Conservation (phyloP, 2,797 vertebrate genomes). For the Sebastes hopkinsi region DNA sequence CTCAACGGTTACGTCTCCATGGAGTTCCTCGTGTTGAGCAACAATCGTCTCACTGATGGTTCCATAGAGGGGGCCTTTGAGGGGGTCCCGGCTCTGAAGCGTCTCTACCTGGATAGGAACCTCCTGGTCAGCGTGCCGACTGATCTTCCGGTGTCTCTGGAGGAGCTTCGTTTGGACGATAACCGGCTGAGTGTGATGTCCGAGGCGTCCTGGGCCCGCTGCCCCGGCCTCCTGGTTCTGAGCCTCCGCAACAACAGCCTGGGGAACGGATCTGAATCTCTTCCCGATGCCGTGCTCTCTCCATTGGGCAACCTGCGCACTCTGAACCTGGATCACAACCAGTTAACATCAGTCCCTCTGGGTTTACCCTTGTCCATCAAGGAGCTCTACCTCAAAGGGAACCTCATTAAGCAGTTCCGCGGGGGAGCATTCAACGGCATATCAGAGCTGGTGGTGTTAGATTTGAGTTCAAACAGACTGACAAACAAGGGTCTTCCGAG, state of each 20-base stretch:
- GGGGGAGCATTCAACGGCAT: slow-evolving; percentile 71
- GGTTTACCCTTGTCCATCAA: slow-evolving; percentile 69
- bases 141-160: slow-evolving; percentile 65
- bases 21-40: slow-evolving; percentile 79
- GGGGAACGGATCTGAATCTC: slow-evolving; percentile 53
- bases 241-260: slow-evolving; percentile 77
- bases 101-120: slow-evolving; percentile 69
- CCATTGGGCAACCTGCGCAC: slow-evolving; percentile 63
- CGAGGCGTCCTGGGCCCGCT: slow-evolving; percentile 49
- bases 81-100: slow-evolving; percentile 58
- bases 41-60: slow-evolving; percentile 71
- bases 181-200: slow-evolving; percentile 68
- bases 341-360: slow-evolving; percentile 63
- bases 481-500: slow-evolving; percentile 75
- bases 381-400: slow-evolving; percentile 82
- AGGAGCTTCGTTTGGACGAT: slow-evolving; percentile 74
- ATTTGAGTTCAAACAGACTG: slow-evolving; percentile 79
- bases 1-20: slow-evolving; percentile 70
- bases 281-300: slow-evolving; percentile 52
- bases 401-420: slow-evolving; percentile 74
- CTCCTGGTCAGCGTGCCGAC: slow-evolving; percentile 59
- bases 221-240: slow-evolving; percentile 62
- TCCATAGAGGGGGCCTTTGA: slow-evolving; percentile 68
- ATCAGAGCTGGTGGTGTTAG: slow-evolving; percentile 77
- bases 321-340: slow-evolving; percentile 76